These are phyloP conservation scores for Megastigmus dorsalis DNA, from an alignment of 2,888 invertebrate genomes.

Conservation along the genomic window DNA sequence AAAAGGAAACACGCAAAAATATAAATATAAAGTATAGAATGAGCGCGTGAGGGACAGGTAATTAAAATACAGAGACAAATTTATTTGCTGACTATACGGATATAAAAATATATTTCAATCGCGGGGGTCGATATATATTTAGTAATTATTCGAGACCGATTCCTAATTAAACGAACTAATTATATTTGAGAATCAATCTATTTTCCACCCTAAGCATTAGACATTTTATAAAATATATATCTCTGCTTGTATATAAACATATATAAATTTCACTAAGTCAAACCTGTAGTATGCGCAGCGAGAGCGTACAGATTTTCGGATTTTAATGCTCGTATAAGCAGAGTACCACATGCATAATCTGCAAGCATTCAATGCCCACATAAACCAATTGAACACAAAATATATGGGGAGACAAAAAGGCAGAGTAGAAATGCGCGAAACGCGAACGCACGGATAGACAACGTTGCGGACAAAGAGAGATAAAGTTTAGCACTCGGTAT, in stretches of 20 bases:
- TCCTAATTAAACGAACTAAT: background rate
- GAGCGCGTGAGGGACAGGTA: background rate
- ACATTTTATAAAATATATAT: background rate
- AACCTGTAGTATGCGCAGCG: background rate
- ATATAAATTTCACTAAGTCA: background rate
- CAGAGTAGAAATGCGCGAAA: conserved; percentile 7
- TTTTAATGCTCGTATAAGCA: conserved; percentile 30
- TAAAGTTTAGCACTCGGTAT: conserved; percentile 6
- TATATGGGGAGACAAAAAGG: conserved; percentile 34
- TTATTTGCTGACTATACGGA: conserved; percentile 13
- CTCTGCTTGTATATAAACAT: background rate
- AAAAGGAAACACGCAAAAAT: too few species aligned
- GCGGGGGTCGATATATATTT: background rate
- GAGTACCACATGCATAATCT: too few species aligned
- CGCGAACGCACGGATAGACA: conserved; percentile 4
- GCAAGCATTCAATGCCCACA: too few species aligned
- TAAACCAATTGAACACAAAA: too few species aligned
- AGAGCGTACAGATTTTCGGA: background rate
- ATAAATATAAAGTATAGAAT: too few species aligned
- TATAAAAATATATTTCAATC: conserved; percentile 25
- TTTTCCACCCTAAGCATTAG: background rate
- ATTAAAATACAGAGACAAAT: background rate
- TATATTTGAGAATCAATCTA: background rate
- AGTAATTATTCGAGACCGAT: background rate
- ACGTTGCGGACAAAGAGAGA: conserved; percentile 24